Base-by-base conservation (phyloP, 2,797 vertebrate genomes). In the Miichthys miiuy region DNA sequence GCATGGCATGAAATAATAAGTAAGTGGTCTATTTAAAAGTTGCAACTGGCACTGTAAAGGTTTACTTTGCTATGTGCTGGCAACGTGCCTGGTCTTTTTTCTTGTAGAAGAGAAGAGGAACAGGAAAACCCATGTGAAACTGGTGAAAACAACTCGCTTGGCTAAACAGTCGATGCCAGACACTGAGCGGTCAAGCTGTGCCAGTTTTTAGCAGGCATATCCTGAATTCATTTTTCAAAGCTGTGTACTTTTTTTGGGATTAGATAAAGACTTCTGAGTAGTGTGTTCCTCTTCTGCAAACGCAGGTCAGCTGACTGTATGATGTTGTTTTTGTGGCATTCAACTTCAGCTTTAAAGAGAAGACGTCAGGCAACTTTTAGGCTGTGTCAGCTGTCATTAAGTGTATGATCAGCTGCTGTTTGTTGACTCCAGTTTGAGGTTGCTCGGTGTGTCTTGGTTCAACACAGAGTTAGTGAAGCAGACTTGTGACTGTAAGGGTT, bases 341-440 rank as follows among this genome's bases (percentile, higher is more conserved):
- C 18, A 30, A 50, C 55, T 27, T 38, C 21, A 46, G 21, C 57
- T 34, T n/a, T 66, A 12, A 23, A 51, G 18, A 48, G 50, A 69
- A 42, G 52, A 44, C 14, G 0, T 63, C 41, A 67, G 21, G 48
- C 20, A 60, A 14, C 0, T 9, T 1, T 65, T 25, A 1, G 51
- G 20, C 11, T 4, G 42, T 9, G 11, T 21, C 60, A 55, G 64
- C 14, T 8, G 16, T 65, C 57, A 48, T 47, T 6, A 46, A 17
- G 48, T 57, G 64, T 82, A 82, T 74, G n/a, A 77, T 77, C 70
- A 75, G 76, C 56, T 75, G 61, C 48, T 30, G 68, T 79, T 71
- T 65, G 74, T 51, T 81, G 75, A 72, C 48, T 48, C 54, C 18
- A 21, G 52, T 75, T 54, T 66, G 50, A 61, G 69, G 60, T 82